phyloP scores from a whole-genome alignment of 2,113 vertebrate genomes.

The Sceloporus tristichus region DNA sequence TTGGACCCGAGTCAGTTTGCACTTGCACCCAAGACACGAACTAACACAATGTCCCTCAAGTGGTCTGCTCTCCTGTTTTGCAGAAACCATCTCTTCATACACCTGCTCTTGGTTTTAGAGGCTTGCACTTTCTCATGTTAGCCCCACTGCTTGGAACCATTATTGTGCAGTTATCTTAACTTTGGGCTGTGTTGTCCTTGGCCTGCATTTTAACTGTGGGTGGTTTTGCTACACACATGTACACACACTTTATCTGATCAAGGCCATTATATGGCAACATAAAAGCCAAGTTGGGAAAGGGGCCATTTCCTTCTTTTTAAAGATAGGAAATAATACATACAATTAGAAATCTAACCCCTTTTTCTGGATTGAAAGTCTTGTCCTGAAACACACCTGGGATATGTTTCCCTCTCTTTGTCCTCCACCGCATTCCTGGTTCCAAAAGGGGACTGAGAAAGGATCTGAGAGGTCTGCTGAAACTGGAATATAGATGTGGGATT shows the following conservation, averaged over 20 bases:
- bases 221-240: background rate
- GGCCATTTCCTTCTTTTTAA: background rate
- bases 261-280: rapidly evolving
- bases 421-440: too few relatives aligned
- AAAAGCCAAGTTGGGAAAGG: constrained; percentile 11
- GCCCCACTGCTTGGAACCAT: rapidly evolving
- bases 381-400: background rate
- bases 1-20: background rate
- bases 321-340: background rate
- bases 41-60: background rate
- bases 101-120: background rate
- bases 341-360: background rate
- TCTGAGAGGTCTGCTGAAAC: constrained; percentile 10
- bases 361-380: background rate
- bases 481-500: too few relatives aligned
- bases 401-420: background rate
- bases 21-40: background rate
- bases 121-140: background rate
- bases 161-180: background rate
- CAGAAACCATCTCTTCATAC: background rate
- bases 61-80: background rate
- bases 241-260: constrained; percentile 25
- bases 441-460: constrained; percentile 1
- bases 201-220: rapidly evolving
- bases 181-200: background rate